phyloP scores from a whole-genome alignment of 2,797 vertebrate species.

The Glyptemys insculpta region DNA sequence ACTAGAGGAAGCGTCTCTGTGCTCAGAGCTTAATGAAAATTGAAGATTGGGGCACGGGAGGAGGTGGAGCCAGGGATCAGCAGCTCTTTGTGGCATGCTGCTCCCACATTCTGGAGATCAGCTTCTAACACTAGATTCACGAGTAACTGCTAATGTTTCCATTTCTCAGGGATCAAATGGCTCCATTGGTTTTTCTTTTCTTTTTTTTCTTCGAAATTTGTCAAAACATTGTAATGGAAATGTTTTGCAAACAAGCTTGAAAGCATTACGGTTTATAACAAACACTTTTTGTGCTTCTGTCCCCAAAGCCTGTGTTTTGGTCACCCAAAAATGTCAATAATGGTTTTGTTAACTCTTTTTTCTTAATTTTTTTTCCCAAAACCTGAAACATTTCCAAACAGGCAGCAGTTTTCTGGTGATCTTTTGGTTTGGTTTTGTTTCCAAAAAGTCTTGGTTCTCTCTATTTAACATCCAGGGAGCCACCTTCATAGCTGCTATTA shows the following conservation, averaged over 20 bases:
- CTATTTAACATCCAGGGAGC: neutral
- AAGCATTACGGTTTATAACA: neutral
- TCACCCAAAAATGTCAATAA: neutral
- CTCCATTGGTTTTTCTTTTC: neutral
- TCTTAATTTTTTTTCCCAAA: neutral
- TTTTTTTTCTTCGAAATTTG: neutral
- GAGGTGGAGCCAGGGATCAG: neutral
- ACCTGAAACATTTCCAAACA: neutral
- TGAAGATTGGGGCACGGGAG: neutral
- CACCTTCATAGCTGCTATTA: accelerated
- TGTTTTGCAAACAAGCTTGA: neutral
- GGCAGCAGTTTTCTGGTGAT: neutral
- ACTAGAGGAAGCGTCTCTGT: neutral
- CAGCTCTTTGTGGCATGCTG: neutral
- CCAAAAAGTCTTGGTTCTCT: neutral
- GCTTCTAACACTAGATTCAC: neutral
- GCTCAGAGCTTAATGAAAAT: neutral
- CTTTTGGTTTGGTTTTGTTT: neutral
- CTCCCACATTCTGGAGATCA: neutral
- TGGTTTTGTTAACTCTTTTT: neutral
- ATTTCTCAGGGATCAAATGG: neutral
- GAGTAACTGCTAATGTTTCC: conserved; percentile 4
- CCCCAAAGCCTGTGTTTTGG: neutral
- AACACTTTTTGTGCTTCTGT: neutral
- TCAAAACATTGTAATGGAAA: neutral